These are phyloP conservation scores for Eolophus roseicapilla DNA, from an alignment of 2,113 vertebrate species.

Conservation along the genomic window DNA sequence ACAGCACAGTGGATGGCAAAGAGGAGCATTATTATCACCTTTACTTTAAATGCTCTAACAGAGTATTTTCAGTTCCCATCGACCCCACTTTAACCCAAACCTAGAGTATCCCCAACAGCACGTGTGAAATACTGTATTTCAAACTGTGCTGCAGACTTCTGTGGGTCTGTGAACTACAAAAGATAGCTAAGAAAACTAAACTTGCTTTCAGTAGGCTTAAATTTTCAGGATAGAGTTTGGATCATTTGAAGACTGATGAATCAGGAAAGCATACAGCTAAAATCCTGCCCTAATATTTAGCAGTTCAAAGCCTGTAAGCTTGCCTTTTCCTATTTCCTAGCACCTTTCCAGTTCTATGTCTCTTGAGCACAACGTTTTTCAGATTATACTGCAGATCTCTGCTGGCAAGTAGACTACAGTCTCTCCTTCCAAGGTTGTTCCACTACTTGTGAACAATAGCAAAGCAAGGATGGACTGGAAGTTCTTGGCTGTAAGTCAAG, in stretches of 20 bases:
- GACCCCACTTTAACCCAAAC: background rate
- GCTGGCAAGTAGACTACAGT: background rate
- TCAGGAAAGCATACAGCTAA: background rate
- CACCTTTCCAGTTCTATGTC: background rate
- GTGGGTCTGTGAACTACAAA: background rate
- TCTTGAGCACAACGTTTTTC: background rate
- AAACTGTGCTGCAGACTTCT: background rate
- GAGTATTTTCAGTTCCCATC: background rate
- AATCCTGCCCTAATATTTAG: background rate
- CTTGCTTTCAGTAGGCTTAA: background rate
- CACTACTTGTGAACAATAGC: background rate
- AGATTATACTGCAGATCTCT: background rate
- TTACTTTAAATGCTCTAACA: background rate
- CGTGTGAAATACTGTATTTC: background rate
- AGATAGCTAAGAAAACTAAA: background rate
- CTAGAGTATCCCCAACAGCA: background rate
- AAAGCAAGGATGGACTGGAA: background rate
- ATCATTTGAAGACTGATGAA: background rate
- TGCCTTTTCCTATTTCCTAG: background rate
- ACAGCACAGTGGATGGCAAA: background rate
- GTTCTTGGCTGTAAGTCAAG: background rate
- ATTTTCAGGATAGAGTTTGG: background rate
- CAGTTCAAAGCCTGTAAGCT: background rate
- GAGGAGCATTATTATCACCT: background rate
- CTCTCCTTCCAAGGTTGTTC: background rate